Conservation (phyloP, 2,113 vertebrate genomes). For the Parus major region DNA sequence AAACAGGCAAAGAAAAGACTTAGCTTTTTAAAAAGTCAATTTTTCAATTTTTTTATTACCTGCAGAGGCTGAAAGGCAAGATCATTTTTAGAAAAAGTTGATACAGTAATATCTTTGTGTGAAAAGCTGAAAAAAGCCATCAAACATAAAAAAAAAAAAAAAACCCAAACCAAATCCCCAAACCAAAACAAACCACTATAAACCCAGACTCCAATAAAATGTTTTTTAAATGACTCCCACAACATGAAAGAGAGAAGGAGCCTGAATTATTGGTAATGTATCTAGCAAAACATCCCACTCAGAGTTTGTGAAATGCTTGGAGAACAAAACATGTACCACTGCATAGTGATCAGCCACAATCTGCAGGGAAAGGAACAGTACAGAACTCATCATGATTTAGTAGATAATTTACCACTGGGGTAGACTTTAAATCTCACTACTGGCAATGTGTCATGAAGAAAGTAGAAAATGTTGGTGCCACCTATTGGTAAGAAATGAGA, state of each 20-base stretch:
- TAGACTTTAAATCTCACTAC: background rate
- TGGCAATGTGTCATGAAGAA: background rate
- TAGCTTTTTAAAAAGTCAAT: background rate
- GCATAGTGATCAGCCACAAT: background rate
- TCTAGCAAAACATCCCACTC: background rate
- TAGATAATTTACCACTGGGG: background rate
- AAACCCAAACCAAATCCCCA: background rate
- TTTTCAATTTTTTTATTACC: background rate
- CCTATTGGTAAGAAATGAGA: slow-evolving; percentile 46
- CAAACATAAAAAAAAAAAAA: background rate
- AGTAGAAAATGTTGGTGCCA: slow-evolving; percentile 59
- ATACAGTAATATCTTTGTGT: background rate
- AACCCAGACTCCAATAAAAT: background rate
- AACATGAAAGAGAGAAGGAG: background rate
- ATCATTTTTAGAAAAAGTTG: background rate
- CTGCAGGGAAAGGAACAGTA: background rate
- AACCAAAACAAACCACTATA: background rate
- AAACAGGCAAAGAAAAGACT: background rate
- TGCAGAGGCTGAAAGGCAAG: background rate
- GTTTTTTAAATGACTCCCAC: background rate
- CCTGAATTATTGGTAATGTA: background rate
- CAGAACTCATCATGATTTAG: background rate
- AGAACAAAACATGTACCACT: background rate
- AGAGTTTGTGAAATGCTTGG: background rate
- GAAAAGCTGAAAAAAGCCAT: background rate